These are phyloP conservation scores for Megaceryle maxima DNA, from an alignment of 2,113 vertebrate genomes.

Conservation along the genomic window DNA sequence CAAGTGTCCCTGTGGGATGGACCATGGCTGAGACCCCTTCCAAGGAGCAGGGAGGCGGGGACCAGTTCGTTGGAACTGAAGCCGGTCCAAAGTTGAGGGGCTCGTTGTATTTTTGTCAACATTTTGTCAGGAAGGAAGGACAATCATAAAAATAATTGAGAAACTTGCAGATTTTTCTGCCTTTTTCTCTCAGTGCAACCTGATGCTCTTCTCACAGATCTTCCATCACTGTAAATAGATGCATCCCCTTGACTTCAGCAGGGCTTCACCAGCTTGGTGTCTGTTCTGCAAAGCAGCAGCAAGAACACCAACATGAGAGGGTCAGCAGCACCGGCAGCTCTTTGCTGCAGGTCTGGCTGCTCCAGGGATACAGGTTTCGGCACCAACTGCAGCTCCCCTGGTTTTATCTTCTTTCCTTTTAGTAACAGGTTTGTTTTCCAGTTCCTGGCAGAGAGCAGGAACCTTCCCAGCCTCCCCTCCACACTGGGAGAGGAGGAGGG, in stretches of 20 bases:
- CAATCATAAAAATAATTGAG: background rate
- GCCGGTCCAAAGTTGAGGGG: background rate
- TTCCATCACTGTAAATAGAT: background rate
- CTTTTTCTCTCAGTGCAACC: background rate
- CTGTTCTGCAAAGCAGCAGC: background rate
- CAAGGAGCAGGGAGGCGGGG: background rate
- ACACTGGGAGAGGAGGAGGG: background rate
- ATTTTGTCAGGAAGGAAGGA: background rate
- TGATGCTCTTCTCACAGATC: background rate
- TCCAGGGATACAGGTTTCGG: background rate
- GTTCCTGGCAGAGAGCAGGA: background rate
- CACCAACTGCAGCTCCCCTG: background rate
- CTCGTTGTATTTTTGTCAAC: background rate
- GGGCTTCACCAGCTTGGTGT: background rate
- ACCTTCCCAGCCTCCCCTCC: background rate
- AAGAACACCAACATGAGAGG: background rate
- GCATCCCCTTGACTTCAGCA: background rate
- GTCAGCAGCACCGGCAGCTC: background rate
- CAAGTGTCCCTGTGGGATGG: background rate
- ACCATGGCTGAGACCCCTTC: fast-evolving
- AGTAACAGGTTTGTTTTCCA: background rate
- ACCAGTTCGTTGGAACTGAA: background rate
- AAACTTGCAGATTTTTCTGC: background rate
- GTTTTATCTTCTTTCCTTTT: background rate
- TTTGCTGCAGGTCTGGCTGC: background rate